Evolutionary conservation across 1,140 invertebrate genomes (phyloP).

Genomic region (Anoplophora glabripennis): DNA sequence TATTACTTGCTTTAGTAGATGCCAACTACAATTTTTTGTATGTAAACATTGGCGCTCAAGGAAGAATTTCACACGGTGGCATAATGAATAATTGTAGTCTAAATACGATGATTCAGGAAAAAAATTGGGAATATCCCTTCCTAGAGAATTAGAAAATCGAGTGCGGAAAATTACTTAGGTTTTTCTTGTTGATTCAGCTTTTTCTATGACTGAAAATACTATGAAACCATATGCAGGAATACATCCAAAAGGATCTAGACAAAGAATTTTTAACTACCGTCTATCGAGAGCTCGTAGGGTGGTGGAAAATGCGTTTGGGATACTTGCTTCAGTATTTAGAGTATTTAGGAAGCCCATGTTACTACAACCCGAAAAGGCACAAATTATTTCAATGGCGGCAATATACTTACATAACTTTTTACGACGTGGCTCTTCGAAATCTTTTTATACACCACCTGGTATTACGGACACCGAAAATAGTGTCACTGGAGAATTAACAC

Average conservation of each 20-base stretch:
- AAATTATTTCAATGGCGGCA: conserved; percentile 3
- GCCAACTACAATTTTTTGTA: conserved; percentile 51
- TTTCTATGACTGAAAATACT: conserved; percentile 16
- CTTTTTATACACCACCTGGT: no score
- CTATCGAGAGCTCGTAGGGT: conserved; percentile 7
- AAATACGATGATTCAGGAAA: conserved; percentile 13
- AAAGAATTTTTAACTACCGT: conserved; percentile 16
- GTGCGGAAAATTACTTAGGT: conserved; percentile 11
- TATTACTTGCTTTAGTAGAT: conserved; percentile 53
- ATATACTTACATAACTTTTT: conserved; percentile 6
- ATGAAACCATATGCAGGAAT: conserved; percentile 13
- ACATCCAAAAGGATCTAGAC: conserved; percentile 12
- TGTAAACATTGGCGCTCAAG: conserved; percentile 48
- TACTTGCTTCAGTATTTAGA: conserved; percentile 13
- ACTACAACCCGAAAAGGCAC: conserved; percentile 10
- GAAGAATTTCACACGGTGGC: conserved; percentile 45
- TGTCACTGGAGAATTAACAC: no score
- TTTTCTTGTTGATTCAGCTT: conserved; percentile 20
- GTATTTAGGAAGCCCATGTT: conserved; percentile 10
- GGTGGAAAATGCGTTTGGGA: conserved; percentile 12
- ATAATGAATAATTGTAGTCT: conserved; percentile 22
- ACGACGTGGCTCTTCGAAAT: neutral
- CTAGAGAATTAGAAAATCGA: conserved; percentile 14
- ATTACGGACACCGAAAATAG: no score
- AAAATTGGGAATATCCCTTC: conserved; percentile 13